phyloP scores from a whole-genome alignment of 2,888 invertebrate genomes.

The Nyleta sp. region DNA sequence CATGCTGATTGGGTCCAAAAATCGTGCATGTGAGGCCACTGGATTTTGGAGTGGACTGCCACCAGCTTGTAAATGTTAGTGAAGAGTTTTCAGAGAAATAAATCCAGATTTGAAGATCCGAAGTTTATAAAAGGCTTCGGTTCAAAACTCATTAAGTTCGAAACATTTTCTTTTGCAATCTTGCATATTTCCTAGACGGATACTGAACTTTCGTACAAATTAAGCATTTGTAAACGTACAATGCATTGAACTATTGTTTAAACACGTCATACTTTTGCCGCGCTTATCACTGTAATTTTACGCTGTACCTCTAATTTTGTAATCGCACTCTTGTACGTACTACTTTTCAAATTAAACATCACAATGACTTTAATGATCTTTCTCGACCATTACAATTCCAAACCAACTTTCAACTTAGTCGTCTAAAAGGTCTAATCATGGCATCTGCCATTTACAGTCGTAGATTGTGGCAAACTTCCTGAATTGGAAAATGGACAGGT shows the following conservation, averaged over 20 bases:
- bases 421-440: constrained; percentile 5
- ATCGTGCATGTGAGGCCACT: constrained; percentile 87
- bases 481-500: constrained; percentile 89
- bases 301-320: neutral
- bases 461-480: constrained; percentile 90
- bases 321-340: neutral
- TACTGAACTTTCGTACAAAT: too few species aligned
- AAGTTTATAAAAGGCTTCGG: too few species aligned
- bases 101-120: too few species aligned
- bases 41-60: constrained; percentile 93
- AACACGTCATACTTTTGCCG: too few species aligned
- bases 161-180: too few species aligned
- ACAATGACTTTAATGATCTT: neutral
- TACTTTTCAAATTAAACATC: neutral
- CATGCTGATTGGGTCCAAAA: constrained; percentile 88
- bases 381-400: neutral
- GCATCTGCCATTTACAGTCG: constrained; percentile 84
- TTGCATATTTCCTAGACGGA: too few species aligned
- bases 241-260: too few species aligned
- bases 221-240: too few species aligned
- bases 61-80: constrained; percentile 94
- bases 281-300: neutral
- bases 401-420: constrained; percentile 7
- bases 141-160: too few species aligned
- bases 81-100: too few species aligned